These are phyloP conservation scores for Scaptomyza cyrtandrae DNA, from an alignment of 2,888 invertebrate genomes.

Conservation along the genomic window DNA sequence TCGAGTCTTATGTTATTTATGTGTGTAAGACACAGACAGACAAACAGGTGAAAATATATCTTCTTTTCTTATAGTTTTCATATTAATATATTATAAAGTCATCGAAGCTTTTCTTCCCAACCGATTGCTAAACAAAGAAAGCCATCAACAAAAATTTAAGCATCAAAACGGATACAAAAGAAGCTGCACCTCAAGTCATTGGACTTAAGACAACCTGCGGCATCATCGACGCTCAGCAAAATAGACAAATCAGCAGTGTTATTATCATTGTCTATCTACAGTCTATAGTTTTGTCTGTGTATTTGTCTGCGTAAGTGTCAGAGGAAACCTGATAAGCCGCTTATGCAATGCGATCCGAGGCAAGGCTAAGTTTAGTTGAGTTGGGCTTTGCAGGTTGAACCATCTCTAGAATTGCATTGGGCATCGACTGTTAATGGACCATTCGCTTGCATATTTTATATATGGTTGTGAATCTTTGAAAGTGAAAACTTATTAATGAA, in stretches of 20 bases:
- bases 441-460: constrained; percentile 41
- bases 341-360: constrained; percentile 56
- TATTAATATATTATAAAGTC: constrained; percentile 41
- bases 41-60: constrained; percentile 64
- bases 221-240: constrained; percentile 50
- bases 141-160: constrained; percentile 60
- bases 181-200: constrained; percentile 53
- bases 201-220: constrained; percentile 50
- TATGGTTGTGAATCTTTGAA: constrained; percentile 30
- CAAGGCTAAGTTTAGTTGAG: not conserved
- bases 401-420: constrained; percentile 60
- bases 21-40: constrained; percentile 21
- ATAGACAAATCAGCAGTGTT: constrained; percentile 54
- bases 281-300: not conserved
- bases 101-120: constrained; percentile 52
- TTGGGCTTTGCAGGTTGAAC: constrained; percentile 2
- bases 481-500: constrained; percentile 69
- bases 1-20: constrained; percentile 18
- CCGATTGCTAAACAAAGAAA: constrained; percentile 59
- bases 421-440: constrained; percentile 52
- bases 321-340: constrained; percentile 57
- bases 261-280: constrained; percentile 53
- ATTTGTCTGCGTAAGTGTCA: constrained; percentile 2
- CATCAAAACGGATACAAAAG: constrained; percentile 50
- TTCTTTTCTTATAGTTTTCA: constrained; percentile 31